Conservation (phyloP, 2,797 vertebrate genomes). For the Knipowitschia caucasica region DNA sequence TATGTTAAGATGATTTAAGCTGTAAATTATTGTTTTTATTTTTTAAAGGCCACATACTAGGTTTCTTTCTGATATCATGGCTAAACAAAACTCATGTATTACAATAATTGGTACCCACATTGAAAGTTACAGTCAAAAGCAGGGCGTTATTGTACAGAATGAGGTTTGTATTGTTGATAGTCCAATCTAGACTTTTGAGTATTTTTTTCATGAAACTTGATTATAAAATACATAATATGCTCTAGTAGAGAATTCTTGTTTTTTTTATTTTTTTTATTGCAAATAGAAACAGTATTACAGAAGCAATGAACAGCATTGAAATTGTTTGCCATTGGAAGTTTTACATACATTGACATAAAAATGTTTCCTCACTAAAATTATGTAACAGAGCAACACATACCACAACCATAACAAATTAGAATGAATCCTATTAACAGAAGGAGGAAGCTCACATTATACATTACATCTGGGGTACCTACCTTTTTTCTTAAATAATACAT, state of each 20-base stretch:
- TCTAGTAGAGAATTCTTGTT: background rate
- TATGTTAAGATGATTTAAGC: background rate
- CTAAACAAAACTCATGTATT: background rate
- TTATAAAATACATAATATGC: background rate
- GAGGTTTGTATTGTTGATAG: background rate
- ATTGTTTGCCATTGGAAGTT: no score
- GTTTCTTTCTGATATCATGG: background rate
- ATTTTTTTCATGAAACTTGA: background rate
- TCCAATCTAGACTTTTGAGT: background rate
- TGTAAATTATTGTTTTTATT: conserved; percentile 15
- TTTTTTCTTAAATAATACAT: no score
- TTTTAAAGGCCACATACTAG: background rate
- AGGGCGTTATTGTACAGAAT: background rate
- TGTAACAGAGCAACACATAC: no score
- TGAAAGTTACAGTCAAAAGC: background rate
- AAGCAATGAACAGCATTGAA: no score
- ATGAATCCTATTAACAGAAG: no score
- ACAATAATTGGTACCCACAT: background rate
- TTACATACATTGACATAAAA: no score
- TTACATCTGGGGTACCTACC: no score
- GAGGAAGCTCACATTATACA: no score
- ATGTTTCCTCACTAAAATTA: no score
- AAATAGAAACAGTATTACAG: no score
- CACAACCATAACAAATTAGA: no score
- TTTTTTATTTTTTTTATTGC: no score